Conservation (phyloP, 2,888 invertebrate genomes). For the Amblyteles armatorius region DNA sequence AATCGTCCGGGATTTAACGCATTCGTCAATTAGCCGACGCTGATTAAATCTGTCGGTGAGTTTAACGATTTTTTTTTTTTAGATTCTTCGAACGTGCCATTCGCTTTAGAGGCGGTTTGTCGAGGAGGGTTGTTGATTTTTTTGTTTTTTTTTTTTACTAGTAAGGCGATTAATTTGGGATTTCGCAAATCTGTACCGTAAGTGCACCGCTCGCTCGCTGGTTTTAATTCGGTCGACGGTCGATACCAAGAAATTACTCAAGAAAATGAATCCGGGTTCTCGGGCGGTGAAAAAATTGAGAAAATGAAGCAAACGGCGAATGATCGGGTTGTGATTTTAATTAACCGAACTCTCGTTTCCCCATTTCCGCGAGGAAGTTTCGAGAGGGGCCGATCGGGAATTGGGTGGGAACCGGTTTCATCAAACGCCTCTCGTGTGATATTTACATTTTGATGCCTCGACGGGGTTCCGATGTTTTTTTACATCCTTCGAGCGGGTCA, state of each 20-base stretch:
- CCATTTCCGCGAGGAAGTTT: slow-evolving; percentile 22
- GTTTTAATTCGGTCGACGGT: not conserved
- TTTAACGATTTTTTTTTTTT: not conserved
- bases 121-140: too few relatives aligned
- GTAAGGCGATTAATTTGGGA: too few relatives aligned
- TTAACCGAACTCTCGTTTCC: slow-evolving; percentile 46
- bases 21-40: not conserved
- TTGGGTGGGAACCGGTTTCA: slow-evolving; percentile 66
- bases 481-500: not conserved
- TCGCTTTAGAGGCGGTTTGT: not conserved
- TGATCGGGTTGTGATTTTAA: slow-evolving; percentile 54
- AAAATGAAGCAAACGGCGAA: not conserved
- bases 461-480: slow-evolving; percentile 1
- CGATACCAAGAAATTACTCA: not conserved
- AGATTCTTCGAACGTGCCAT: not conserved
- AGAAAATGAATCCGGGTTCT: not conserved
- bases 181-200: too few relatives aligned
- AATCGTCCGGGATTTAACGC: not conserved
- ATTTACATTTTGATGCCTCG: slow-evolving; percentile 72
- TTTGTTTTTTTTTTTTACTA: too few relatives aligned
- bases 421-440: slow-evolving; percentile 69
- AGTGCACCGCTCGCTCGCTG: too few relatives aligned
- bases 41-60: not conserved
- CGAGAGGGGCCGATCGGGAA: slow-evolving; percentile 36
- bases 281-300: not conserved